Evolutionary conservation across 2,888 invertebrate genomes (phyloP).

Genomic region (Thecocarcelia acutangulata): DNA sequence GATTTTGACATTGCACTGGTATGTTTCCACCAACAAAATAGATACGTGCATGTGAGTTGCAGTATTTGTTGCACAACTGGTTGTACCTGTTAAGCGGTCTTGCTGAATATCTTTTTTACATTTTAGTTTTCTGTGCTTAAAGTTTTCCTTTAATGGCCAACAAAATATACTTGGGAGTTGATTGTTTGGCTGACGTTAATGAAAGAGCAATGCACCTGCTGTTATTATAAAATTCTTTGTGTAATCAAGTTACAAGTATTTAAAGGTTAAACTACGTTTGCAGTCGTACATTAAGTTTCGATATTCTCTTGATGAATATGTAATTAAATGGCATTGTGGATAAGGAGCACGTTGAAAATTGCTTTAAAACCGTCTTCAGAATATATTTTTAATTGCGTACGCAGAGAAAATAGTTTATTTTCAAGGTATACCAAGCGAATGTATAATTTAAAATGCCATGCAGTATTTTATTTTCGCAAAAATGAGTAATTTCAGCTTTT

Average conservation of each 20-base stretch:
- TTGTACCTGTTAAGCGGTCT: no score
- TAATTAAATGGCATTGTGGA: background rate
- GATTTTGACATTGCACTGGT: no score
- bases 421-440: no score
- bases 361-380: background rate
- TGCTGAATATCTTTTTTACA: background rate
- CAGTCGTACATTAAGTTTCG: background rate
- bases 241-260: constrained; percentile 29
- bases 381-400: background rate
- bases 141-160: constrained; percentile 7
- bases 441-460: no score
- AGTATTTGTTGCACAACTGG: no score
- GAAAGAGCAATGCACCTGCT: constrained; percentile 22
- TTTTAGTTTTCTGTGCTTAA: background rate
- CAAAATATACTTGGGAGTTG: constrained; percentile 15
- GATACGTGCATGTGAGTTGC: no score
- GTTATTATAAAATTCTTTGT: constrained; percentile 30
- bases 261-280: constrained; percentile 25
- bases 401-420: no score
- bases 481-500: no score
- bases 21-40: no score
- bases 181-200: background rate
- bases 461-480: no score
- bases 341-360: background rate
- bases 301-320: constrained; percentile 10